Percentiles rank a stretch among this genome's conserved stretches.
phyloP scores from a whole-genome alignment of 2,888 invertebrate genomes.

The Nomada lathburiana region DNA sequence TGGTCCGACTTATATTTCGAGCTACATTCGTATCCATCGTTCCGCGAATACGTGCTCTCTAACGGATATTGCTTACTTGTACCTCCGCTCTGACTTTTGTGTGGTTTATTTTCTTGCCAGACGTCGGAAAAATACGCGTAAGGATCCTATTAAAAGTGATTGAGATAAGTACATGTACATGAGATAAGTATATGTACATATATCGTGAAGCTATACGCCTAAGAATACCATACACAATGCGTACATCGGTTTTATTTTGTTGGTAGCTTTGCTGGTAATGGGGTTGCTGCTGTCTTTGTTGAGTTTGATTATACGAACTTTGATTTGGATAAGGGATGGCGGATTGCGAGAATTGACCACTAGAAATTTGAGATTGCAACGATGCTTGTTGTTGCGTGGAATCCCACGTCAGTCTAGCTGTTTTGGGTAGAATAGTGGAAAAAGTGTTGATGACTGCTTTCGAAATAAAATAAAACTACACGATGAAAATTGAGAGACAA shows the following conservation, averaged over 20 bases:
- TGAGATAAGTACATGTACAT: not conserved
- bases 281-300: constrained; percentile 55
- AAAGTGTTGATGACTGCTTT: not conserved
- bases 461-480: not conserved
- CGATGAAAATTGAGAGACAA: not conserved
- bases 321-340: constrained; percentile 72
- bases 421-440: not conserved
- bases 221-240: constrained; percentile 25
- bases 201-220: not conserved
- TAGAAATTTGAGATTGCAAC: constrained; percentile 64
- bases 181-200: no score
- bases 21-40: constrained; percentile 75
- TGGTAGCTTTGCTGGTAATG: constrained; percentile 76
- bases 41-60: constrained; percentile 77
- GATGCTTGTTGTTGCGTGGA: constrained; percentile 72
- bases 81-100: constrained; percentile 69
- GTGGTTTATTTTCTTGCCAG: constrained; percentile 82
- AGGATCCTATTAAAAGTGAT: constrained; percentile 75
- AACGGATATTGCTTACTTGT: constrained; percentile 75
- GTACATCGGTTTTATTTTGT: constrained; percentile 79
- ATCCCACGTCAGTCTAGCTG: constrained; percentile 80
- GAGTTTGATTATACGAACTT: constrained; percentile 72
- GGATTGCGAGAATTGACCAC: constrained; percentile 70
- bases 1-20: constrained; percentile 79
- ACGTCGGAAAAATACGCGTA: constrained; percentile 83